phyloP scores from a whole-genome alignment of 2,113 vertebrate species.

The Podiceps cristatus region DNA sequence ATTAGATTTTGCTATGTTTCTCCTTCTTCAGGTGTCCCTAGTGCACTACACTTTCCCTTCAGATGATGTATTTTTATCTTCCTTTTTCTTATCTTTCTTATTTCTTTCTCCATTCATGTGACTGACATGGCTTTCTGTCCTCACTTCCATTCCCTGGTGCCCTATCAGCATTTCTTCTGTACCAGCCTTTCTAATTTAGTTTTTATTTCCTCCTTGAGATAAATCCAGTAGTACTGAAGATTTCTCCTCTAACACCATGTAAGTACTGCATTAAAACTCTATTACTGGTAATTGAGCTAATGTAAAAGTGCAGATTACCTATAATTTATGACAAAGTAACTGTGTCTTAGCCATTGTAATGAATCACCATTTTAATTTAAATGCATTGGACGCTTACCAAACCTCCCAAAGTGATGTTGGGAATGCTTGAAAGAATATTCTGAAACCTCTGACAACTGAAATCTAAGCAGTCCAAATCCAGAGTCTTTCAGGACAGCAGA shows the following conservation, averaged over 20 bases:
- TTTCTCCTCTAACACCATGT: slow-evolving; percentile 74
- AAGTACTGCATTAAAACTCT: slow-evolving; percentile 82
- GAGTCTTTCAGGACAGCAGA: background rate
- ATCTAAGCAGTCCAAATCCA: slow-evolving; percentile 5
- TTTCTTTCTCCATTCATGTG: background rate
- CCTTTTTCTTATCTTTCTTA: background rate
- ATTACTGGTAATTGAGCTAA: slow-evolving; percentile 80
- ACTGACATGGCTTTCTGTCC: background rate
- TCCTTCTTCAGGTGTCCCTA: background rate
- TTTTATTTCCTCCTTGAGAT: slow-evolving; percentile 53
- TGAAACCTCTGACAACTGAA: slow-evolving; percentile 31
- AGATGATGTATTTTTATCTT: background rate
- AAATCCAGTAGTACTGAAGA: slow-evolving; percentile 55
- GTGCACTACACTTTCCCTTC: background rate
- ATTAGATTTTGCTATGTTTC: background rate
- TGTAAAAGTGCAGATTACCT: slow-evolving; percentile 78
- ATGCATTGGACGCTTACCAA: slow-evolving; percentile 67
- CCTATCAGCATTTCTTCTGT: slow-evolving; percentile 9
- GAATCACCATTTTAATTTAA: slow-evolving; percentile 78
- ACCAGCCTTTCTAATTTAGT: slow-evolving; percentile 54
- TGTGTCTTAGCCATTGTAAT: slow-evolving; percentile 71
- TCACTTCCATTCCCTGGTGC: background rate
- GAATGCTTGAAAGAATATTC: slow-evolving; percentile 39
- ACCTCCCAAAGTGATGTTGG: slow-evolving; percentile 38
- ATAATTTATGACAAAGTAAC: slow-evolving; percentile 79